Evolutionary conservation across 2,797 vertebrate species (phyloP).

Genomic region (Muscicapa comitata): DNA sequence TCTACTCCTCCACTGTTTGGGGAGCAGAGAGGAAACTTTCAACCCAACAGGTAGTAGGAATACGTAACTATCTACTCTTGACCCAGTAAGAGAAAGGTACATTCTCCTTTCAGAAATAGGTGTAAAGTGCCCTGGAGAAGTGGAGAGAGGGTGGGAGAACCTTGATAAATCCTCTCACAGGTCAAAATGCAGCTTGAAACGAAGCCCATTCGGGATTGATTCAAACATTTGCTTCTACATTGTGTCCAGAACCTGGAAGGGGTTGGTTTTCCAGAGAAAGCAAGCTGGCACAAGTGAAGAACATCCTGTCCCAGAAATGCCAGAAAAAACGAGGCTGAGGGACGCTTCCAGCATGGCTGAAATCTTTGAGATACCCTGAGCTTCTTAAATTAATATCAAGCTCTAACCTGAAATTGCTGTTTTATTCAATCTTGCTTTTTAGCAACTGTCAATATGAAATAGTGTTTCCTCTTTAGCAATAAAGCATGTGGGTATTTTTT

Average conservation of each 20-base stretch:
- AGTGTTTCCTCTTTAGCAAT: neutral
- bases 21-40: neutral
- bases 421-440: neutral
- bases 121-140: neutral
- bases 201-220: neutral
- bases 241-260: neutral
- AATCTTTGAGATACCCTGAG: neutral
- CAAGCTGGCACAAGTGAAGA: neutral
- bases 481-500: neutral
- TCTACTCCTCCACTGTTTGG: neutral
- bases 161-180: neutral
- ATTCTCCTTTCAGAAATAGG: neutral
- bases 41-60: neutral
- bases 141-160: neutral
- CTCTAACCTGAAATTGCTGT: neutral
- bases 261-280: neutral
- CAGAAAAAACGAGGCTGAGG: neutral
- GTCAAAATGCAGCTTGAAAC: conserved; percentile 1
- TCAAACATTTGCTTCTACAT: neutral
- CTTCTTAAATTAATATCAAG: neutral
- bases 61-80: neutral
- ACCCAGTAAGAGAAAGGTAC: neutral
- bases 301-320: neutral
- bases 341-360: neutral
- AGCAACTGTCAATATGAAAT: neutral